Percentiles rank a stretch among this genome's conserved stretches.
These are phyloP conservation scores for Brevimyrus niger DNA, from an alignment of 2,113 vertebrate species.

Conservation along the genomic window DNA sequence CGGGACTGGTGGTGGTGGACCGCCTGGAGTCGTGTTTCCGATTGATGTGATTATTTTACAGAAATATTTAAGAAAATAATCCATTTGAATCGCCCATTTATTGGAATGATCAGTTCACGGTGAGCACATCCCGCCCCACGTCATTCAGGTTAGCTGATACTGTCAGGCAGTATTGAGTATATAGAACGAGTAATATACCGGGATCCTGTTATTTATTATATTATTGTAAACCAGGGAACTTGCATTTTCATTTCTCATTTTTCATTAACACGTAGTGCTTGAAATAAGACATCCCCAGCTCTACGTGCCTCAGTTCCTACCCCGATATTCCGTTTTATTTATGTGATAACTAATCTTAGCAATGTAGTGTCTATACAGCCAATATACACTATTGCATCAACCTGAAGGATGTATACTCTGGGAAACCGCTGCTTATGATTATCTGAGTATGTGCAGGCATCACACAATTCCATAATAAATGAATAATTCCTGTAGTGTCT, in stretches of 20 bases:
- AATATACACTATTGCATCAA: conserved; percentile 3
- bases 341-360: background rate
- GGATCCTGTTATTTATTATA: background rate
- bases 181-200: background rate
- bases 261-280: background rate
- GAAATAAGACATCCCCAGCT: background rate
- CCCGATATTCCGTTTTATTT: background rate
- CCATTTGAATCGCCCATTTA: background rate
- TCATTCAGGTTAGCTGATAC: background rate
- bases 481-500: background rate
- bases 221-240: background rate
- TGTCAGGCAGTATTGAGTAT: background rate
- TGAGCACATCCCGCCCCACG: background rate
- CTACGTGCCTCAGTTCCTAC: background rate
- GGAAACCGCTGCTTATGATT: background rate
- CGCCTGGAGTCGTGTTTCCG: background rate
- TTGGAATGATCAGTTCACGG: background rate
- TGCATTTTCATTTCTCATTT: background rate
- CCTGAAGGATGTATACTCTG: background rate
- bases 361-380: background rate
- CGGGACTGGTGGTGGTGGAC: background rate
- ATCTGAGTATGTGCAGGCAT: background rate
- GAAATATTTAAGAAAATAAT: background rate
- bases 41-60: background rate
- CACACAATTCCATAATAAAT: too few species aligned